Percentiles rank a stretch among this genome's conserved stretches.
Evolutionary conservation across 2,888 invertebrate genomes (phyloP).

Genomic region (Coleophora flavipennella): DNA sequence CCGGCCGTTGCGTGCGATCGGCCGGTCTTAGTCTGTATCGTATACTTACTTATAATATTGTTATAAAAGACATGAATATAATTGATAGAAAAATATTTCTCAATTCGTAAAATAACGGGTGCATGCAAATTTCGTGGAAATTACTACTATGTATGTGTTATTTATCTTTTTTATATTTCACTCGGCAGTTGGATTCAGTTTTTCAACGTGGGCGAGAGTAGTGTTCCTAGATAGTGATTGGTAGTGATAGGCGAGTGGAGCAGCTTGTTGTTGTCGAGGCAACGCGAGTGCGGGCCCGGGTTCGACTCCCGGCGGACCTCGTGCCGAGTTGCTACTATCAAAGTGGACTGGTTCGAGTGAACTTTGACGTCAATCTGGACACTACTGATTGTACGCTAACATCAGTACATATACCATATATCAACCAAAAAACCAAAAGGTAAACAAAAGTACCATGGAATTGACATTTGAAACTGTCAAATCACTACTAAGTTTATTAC

Average conservation of each 20-base stretch:
- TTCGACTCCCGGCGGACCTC: not conserved
- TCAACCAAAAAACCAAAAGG: too few relatives aligned
- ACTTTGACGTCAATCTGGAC: too few relatives aligned
- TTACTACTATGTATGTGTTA: conserved; percentile 67
- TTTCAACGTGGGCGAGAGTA: conserved; percentile 52
- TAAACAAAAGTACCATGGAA: too few relatives aligned
- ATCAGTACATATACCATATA: too few relatives aligned
- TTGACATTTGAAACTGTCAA: too few relatives aligned
- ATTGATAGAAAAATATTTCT: conserved; percentile 67
- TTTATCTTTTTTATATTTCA: conserved; percentile 73
- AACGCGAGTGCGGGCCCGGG: conserved; percentile 1
- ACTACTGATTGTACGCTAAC: too few relatives aligned
- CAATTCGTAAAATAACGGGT: conserved; percentile 69
- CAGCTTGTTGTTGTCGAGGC: conserved; percentile 30
- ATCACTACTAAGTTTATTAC: too few relatives aligned
- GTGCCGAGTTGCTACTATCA: too few relatives aligned
- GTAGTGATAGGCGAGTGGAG: conserved; percentile 29
- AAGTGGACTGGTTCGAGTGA: too few relatives aligned
- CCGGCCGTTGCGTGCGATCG: conserved; percentile 52
- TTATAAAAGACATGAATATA: conserved; percentile 66
- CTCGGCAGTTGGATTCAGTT: conserved; percentile 58
- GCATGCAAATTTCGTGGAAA: conserved; percentile 67
- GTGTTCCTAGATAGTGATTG: conserved; percentile 18
- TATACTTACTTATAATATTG: conserved; percentile 54
- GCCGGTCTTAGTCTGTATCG: conserved; percentile 61